These are phyloP conservation scores for Parnassius mnemosyne DNA, from an alignment of 2,888 invertebrate species.

Conservation along the genomic window DNA sequence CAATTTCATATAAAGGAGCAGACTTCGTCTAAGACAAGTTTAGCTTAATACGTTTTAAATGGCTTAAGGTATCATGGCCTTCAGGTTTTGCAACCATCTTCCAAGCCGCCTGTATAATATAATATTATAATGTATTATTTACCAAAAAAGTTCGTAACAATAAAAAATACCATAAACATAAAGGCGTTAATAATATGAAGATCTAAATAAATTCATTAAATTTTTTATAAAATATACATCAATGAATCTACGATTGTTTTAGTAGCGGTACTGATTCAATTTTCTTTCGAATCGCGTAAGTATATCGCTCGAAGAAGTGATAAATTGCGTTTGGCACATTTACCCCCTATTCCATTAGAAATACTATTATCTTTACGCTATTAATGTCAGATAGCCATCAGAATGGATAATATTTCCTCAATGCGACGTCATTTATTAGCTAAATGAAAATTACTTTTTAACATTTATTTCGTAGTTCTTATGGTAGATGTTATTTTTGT, in stretches of 20 bases:
- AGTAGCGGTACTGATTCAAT: slow-evolving; percentile 9
- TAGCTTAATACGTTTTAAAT: no score
- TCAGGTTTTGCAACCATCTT: no score
- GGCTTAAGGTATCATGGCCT: no score
- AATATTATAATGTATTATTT: no score
- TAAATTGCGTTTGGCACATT: slow-evolving; percentile 15
- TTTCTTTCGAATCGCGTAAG: slow-evolving; percentile 13
- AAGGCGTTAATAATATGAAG: no score
- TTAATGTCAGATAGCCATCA: slow-evolving; percentile 5
- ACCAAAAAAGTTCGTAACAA: no score
- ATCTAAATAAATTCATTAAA: slow-evolving; percentile 3
- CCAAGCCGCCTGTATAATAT: no score
- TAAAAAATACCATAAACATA: no score
- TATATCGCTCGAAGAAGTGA: slow-evolving; percentile 1
- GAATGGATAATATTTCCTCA: slow-evolving; percentile 3
- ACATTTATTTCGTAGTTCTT: no score
- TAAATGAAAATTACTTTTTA: not conserved
- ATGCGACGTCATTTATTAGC: not conserved
- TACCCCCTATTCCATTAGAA: slow-evolving; percentile 10
- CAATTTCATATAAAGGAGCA: no score
- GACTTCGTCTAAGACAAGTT: no score
- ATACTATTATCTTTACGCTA: slow-evolving; percentile 12
- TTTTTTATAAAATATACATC: slow-evolving; percentile 1
- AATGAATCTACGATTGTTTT: slow-evolving; percentile 6
- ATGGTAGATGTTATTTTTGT: no score